Evolutionary conservation across 1,140 invertebrate species (phyloP), one percentile per base, ranked within the genome.

Genomic region (Spodoptera frugiperda): DNA sequence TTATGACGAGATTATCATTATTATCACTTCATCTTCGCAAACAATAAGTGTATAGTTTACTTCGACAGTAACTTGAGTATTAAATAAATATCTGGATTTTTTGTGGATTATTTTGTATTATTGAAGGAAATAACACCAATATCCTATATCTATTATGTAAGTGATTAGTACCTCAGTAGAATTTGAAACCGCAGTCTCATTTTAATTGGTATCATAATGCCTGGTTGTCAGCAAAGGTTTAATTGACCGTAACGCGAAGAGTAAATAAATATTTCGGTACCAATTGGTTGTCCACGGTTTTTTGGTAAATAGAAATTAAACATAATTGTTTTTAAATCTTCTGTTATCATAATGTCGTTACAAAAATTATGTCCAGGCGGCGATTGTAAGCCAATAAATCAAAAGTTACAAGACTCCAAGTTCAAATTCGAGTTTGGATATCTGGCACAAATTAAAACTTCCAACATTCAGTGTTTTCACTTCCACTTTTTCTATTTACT

Each of bases 401-500:
- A 78, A 78, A 77, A 79, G 76, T 84, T 68, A 19, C 44, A 51
- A 74, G 48, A 44, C 25, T 59, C 48, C 46, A 33, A 74, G 76
- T 46, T 82, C 57, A 78, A 80, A 80, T 80, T 74, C 77, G 65
- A 73, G 53, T 48, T 76, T 59, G 79, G 79, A 84, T 84, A 82
- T 84, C 80, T 82, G 80, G 82, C 65, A 78, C 79, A 76, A 89
- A 88, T 87, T 85, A 88, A 90, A 91, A 87, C 80, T 89, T 90
- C 78, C 81, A 85, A 82, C 84, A 87, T 90, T 87, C 82, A 87
- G 83, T 89, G 79, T 88, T 87, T 89, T 86, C 82, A 83, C 86
- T 88, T 87, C 82, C 77, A 86, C 84, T 88, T 90, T 91, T 91
- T 89, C 86, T 91, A 89, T 91, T 92, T 91, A 91, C 89, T 88